Evolutionary conservation across 2,113 vertebrate genomes (phyloP), one percentile per base, ranked within the genome.

Genomic region (Pangasianodon gigas): DNA sequence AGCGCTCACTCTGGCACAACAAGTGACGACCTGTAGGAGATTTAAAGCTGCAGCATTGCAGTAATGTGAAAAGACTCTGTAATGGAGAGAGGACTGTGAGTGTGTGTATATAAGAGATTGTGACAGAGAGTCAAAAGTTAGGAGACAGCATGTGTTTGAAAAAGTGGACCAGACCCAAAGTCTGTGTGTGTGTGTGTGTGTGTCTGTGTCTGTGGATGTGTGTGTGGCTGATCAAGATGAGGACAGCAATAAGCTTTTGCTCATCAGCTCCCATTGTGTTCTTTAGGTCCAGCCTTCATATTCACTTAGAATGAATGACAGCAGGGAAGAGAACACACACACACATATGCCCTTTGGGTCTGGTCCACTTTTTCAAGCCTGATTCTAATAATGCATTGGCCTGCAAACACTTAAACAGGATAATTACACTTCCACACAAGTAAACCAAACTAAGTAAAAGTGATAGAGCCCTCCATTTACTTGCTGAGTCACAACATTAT

Each of bases 261-360:
- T 91, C 87, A 92, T 95, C 93, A 91, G 91, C 90, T 94, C 89
- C 91, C 81, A 94, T 95, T 94, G 94, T 71, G 87, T 88, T 91
- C 86, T 92, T 95, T 93, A 94, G 91, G 82, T 81, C 24, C 85
- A 80, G 92, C 93, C 91, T 92, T 95, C 94, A 74, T 90, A 85
- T 94, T 92, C 87, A 58, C 92, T 95, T 94, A 94, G 84, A 65
- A 75, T 94, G 94, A 96, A 48, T 94, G 94, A 94, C 94, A 93
- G 90, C 62, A 85, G 60, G 81, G 41, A 67, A 80, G 41, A 32
- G 6, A 19, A 75, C 26, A 84, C 87, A 67, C 65, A 86, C 14
- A 54, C 51, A 81, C 80, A 86, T 62, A 37, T 58, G 62, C 84
- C 58, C 52, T 58, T 58, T 83, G 85, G 65, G 46, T 56, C 24